These are phyloP conservation scores for Urosaurus nigricauda DNA, from an alignment of 2,797 vertebrate genomes.

Conservation along the genomic window DNA sequence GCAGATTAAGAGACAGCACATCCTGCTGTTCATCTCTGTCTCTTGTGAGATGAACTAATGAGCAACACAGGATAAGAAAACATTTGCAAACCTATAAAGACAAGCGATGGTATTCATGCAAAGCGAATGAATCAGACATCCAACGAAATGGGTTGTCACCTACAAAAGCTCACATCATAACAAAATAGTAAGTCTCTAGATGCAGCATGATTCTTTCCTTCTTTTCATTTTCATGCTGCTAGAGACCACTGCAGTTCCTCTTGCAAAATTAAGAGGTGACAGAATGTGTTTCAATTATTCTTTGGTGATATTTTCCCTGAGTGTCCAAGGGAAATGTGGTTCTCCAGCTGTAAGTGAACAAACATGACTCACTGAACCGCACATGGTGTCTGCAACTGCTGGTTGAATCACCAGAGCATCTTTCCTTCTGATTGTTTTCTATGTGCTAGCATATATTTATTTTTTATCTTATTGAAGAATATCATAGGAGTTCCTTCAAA, in stretches of 20 bases:
- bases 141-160: background rate
- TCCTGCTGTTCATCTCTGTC: slow-evolving; percentile 7
- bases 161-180: background rate
- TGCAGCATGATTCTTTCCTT: background rate
- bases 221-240: background rate
- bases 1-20: slow-evolving; percentile 15
- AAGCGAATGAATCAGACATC: background rate
- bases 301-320: background rate
- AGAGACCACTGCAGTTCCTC: background rate
- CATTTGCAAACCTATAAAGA: background rate
- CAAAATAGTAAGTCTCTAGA: background rate
- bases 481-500: background rate
- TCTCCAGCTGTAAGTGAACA: slow-evolving; percentile 44
- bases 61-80: slow-evolving; percentile 17
- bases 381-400: slow-evolving; percentile 32
- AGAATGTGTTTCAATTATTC: background rate
- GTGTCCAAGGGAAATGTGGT: slow-evolving; percentile 15
- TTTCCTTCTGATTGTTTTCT: accelerated
- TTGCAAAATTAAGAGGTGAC: background rate
- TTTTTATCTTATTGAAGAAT: background rate
- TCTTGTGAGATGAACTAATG: slow-evolving; percentile 18
- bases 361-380: slow-evolving; percentile 48
- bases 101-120: background rate
- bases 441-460: background rate
- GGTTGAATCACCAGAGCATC: slow-evolving; percentile 31